Evolutionary conservation across 1,140 invertebrate species (phyloP).

Genomic region (Bombus waltoni): DNA sequence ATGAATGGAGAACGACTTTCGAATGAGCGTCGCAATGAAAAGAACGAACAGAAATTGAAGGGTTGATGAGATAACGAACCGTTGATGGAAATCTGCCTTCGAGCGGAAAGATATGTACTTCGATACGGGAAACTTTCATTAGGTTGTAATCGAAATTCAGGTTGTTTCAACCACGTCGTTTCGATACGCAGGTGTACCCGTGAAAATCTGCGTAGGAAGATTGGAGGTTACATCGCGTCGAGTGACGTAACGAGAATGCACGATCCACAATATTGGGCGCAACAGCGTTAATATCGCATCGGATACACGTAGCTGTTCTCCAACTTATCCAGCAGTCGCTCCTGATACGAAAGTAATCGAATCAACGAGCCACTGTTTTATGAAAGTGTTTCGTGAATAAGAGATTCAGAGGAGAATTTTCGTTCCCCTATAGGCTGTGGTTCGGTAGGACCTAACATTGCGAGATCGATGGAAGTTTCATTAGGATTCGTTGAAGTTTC

Average conservation of each 20-base stretch:
- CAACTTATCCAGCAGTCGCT: background rate
- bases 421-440: background rate
- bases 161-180: background rate
- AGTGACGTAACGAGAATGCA: conserved; percentile 24
- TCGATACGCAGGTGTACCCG: background rate
- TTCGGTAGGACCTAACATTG: background rate
- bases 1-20: background rate
- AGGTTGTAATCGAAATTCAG: background rate
- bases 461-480: background rate
- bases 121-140: background rate
- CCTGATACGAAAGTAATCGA: background rate
- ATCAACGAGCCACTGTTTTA: background rate
- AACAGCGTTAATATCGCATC: conserved; percentile 31
- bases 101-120: background rate
- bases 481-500: conserved; percentile 11
- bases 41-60: background rate
- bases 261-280: background rate
- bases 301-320: background rate
- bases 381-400: background rate
- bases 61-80: background rate
- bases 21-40: too few relatives aligned
- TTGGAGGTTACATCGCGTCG: conserved; percentile 19
- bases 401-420: background rate
- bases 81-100: background rate
- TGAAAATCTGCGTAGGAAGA: conserved; percentile 35